A percentile compares a stretch with the other conserved stretches of the same genome.
phyloP scores from a whole-genome alignment of 2,888 invertebrate genomes.

The Orchestes rusci region DNA sequence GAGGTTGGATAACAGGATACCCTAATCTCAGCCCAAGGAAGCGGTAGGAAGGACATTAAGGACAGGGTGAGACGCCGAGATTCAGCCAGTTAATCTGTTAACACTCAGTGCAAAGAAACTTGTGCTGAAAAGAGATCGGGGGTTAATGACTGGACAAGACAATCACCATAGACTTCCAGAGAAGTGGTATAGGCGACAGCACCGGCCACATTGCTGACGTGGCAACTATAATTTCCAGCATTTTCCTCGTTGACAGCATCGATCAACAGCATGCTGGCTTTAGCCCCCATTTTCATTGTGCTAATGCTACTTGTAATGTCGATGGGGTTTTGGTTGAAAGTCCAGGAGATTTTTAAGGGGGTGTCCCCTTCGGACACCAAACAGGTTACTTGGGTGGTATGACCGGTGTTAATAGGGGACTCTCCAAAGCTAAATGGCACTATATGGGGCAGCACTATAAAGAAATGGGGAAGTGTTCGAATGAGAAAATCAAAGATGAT shows the following conservation, averaged over 20 bases:
- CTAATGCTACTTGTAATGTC: conserved; percentile 37
- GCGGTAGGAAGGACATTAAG: conserved; percentile 19
- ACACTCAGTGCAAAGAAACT: conserved; percentile 26
- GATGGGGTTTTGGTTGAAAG: conserved; percentile 44
- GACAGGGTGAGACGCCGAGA: conserved; percentile 2
- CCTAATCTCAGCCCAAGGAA: conserved; percentile 35
- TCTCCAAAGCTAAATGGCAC: conserved; percentile 74
- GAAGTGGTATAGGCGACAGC: conserved; percentile 38
- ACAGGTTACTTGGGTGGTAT: conserved; percentile 69
- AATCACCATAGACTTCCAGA: conserved; percentile 41
- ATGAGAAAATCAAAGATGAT: conserved; percentile 30
- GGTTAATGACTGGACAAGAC: neutral
- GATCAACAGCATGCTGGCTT: conserved; percentile 43
- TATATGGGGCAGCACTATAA: conserved; percentile 75
- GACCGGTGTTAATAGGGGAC: conserved; percentile 68
- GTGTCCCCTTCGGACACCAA: conserved; percentile 55
- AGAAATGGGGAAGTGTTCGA: conserved; percentile 37
- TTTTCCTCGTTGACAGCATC: conserved; percentile 40
- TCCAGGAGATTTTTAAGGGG: conserved; percentile 51
- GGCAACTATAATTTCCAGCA: conserved; percentile 44
- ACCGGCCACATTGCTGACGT: conserved; percentile 41
- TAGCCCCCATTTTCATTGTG: conserved; percentile 43
- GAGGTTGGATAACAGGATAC: conserved; percentile 35
- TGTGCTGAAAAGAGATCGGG: conserved; percentile 12
- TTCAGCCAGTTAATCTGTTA: conserved; percentile 21